Evolutionary conservation across 1,140 invertebrate genomes (phyloP).

Genomic region (Subanguina moxae): DNA sequence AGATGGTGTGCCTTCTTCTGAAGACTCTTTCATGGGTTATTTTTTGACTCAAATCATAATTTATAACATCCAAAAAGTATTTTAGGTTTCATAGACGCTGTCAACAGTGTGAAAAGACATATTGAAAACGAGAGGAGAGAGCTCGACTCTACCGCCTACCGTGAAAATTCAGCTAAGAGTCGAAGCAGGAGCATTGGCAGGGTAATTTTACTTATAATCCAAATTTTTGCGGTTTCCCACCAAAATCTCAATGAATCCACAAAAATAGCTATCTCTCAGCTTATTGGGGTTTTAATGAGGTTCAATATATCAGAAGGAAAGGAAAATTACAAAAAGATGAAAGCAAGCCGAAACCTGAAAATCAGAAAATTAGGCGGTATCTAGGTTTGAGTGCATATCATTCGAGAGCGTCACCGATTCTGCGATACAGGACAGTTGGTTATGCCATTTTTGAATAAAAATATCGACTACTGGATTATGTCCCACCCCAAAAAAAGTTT

Average conservation of each 20-base stretch:
- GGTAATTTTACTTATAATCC: neutral
- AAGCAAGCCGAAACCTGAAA: too few species aligned
- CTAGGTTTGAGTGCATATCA: too few species aligned
- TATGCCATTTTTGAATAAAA: neutral
- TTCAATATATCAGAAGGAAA: too few species aligned
- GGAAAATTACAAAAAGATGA: too few species aligned
- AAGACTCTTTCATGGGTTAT: constrained; percentile 32
- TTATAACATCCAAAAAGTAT: too few species aligned
- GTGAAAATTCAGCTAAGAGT: constrained; percentile 13
- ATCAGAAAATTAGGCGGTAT: too few species aligned
- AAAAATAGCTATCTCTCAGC: too few species aligned
- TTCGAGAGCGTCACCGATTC: too few species aligned
- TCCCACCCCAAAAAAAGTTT: neutral
- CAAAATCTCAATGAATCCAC: neutral
- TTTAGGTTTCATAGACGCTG: constrained; percentile 47
- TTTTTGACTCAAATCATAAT: neutral
- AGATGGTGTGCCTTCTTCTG: constrained; percentile 30
- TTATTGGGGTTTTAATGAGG: too few species aligned
- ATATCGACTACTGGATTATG: neutral
- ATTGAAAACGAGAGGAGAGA: constrained; percentile 45
- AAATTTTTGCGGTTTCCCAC: neutral
- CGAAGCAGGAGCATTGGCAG: neutral
- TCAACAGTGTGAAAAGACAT: constrained; percentile 48
- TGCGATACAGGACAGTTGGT: too few species aligned
- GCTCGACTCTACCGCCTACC: neutral